Base-by-base conservation (phyloP, 2,113 vertebrate genomes). In the Phaethornis superciliosus region DNA sequence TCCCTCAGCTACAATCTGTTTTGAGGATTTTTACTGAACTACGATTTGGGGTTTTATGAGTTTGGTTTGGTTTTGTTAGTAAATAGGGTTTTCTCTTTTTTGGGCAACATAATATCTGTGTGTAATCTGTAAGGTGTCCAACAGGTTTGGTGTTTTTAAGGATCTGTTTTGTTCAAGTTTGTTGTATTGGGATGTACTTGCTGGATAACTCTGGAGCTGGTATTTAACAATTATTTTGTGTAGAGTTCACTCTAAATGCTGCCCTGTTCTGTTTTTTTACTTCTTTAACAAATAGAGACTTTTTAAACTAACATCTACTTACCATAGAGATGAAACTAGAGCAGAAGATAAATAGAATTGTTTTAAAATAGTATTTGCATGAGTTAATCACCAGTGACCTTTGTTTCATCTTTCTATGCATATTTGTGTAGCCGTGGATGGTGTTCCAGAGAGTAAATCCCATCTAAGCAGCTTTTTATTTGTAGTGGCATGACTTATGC, bases 401-500 rank as follows among this genome's bases (percentile, higher is more conserved):
- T 94, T 90, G 42, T 93, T 97, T 96, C 76, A 35, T 95, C 76
- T 96, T 96, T 79, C 40, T 92, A 4, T 86, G 70, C 91, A 28
- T 89, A 51, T 64, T 79, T 96, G 51, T 75, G 33, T 76, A 70
- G 71, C 71, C 71, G 72, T 76, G 85, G 75, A 85, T 89, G 67
- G 74, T 75, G 77, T 93, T 91, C 74, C 80, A 93, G 81, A 88
- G 80, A 96, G 93, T 91, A 95, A 96, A 94, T 92, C 75, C 78
- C 65, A 67, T 74, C 88, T 93, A 88, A 95, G 95, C 81, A 91
- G 69, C 83, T 82, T 84, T 91, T 83, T 94, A 35, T 95, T 95
- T 96, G 70, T 70, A 72, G 58, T 74, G 86, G 67, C 59, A 42
- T 90, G 60, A 28, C 26, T 94, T 91, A 71, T 0, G 5, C 74